Evolutionary conservation across 2,113 vertebrate species (phyloP), one percentile per base, ranked within the genome.

Genomic region (Sceloporus tristichus): DNA sequence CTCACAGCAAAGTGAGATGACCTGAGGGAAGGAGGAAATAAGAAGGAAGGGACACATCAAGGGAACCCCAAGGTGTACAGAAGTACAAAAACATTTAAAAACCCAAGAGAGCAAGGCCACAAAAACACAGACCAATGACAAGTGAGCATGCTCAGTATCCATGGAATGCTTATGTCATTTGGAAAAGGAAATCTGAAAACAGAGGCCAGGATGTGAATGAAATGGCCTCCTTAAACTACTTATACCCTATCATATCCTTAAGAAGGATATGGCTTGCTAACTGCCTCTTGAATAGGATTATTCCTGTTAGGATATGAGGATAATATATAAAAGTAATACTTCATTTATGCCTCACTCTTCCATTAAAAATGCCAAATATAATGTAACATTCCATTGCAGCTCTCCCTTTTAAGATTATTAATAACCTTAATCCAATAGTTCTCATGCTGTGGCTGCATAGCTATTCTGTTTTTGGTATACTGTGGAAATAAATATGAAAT

Each of bases 401-500:
- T 40, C 23, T 38, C n/a, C 38, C n/a, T 34, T 34, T 65, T 38
- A 70, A 59, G 74, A 65, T 70, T 84, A 86, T n/a, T 81, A 92
- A 73, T n/a, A 38, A 62, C 79, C 5, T 48, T 62, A 18, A 38
- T 77, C 42, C 38, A 88, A 1, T 10, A 23, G 13, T n/a, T 85
- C 89, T 86, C 38, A 87, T 13, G 0, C 84, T 88, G 38, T 77
- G 79, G n/a, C 76, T 48, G 11, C 21, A 70, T 68, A 80, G 8
- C 34, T 68, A 90, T 89, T 88, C 79, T 88, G 16, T 79, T 91
- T 94, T 74, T 90, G 27, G 90, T 70, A 75, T 87, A 0, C 75
- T 91, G n/a, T 78, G 0, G 27, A 87, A 78, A 75, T 53, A 85
- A 2, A 27, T 81, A 89, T 2, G 2, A 2, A 79, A 87, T 29